Evolutionary conservation across 2,797 vertebrate genomes (phyloP).

Genomic region (Microtus obscurus): DNA sequence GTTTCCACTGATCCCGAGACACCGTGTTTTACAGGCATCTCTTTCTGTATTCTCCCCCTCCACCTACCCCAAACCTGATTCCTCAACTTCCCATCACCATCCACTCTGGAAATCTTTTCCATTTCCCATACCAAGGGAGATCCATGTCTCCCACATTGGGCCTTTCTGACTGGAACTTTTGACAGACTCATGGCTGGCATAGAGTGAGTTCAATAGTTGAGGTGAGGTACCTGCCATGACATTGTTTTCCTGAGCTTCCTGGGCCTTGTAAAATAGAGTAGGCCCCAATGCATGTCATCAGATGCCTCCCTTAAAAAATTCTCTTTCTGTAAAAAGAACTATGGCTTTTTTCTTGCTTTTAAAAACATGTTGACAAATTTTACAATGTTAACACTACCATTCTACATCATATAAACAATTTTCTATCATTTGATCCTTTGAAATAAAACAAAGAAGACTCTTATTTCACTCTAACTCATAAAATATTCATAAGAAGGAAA

Average conservation of each 20-base stretch:
- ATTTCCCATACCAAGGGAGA: not conserved
- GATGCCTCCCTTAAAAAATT: accelerated
- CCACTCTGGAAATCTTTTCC: not conserved
- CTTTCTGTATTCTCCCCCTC: not conserved
- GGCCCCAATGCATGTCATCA: not conserved
- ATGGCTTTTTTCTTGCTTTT: not conserved
- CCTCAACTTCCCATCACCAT: not conserved
- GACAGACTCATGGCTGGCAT: not conserved
- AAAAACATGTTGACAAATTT: not conserved
- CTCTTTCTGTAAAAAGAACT: not conserved
- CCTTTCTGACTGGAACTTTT: not conserved
- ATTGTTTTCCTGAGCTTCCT: not conserved
- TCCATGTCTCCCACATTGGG: not conserved
- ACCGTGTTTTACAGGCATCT: not conserved
- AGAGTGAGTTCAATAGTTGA: not conserved
- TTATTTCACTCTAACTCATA: not conserved
- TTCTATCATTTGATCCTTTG: not conserved
- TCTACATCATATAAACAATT: not conserved
- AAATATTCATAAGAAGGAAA: slow-evolving; percentile 26
- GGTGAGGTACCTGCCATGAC: not conserved
- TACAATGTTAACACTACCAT: slow-evolving; percentile 16
- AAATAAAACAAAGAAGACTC: not conserved
- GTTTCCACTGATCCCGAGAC: not conserved
- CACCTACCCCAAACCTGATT: not conserved
- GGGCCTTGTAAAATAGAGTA: not conserved